A percentile compares a stretch with the other conserved stretches of the same genome.
phyloP scores from a whole-genome alignment of 2,888 invertebrate genomes.

The Caenorhabditis afra region DNA sequence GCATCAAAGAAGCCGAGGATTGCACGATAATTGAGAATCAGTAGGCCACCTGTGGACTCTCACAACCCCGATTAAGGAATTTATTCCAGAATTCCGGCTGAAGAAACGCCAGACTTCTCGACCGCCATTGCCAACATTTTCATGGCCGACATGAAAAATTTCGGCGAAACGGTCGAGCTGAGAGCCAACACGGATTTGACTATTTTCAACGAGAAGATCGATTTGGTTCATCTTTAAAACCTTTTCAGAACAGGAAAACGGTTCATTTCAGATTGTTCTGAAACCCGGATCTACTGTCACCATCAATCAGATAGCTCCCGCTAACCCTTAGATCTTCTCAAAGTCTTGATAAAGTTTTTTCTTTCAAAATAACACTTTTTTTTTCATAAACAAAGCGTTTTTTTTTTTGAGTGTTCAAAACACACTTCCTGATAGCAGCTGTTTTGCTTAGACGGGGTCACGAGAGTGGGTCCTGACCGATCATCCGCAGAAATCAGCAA shows the following conservation, averaged over 20 bases:
- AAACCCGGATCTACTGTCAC: conserved; percentile 29
- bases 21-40: background rate
- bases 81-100: background rate
- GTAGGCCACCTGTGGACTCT: background rate
- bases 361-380: background rate
- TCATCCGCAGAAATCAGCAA: conserved; percentile 18
- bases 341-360: too few relatives aligned
- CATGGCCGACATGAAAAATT: conserved; percentile 13
- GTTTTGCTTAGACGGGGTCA: conserved; percentile 10
- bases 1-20: background rate
- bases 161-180: conserved; percentile 10
- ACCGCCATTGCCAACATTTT: conserved; percentile 15
- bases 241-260: background rate
- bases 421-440: conserved; percentile 2
- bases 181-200: conserved; percentile 31
- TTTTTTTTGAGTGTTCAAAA: background rate
- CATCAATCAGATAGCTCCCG: conserved; percentile 19
- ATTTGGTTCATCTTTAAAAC: background rate
- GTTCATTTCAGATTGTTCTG: conserved; percentile 30
- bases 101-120: background rate
- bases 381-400: background rate
- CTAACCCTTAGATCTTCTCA: background rate
- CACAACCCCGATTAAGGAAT: too few relatives aligned
- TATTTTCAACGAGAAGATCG: conserved; percentile 34
- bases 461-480: conserved; percentile 40